phyloP scores from a whole-genome alignment of 1,140 invertebrate genomes.

The Procambarus clarkii region DNA sequence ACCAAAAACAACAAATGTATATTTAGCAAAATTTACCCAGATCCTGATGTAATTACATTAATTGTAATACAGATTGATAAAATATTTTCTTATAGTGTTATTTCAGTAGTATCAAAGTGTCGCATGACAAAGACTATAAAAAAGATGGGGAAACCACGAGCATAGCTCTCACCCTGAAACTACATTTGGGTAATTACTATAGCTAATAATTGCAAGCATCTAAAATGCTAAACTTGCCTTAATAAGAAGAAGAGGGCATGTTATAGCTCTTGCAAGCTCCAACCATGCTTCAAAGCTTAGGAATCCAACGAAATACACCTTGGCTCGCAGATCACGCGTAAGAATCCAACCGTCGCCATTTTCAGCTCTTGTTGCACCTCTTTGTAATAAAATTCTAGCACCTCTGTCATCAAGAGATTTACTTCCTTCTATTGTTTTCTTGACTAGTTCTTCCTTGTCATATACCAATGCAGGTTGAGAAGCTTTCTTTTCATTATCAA shows the following conservation, averaged over 20 bases:
- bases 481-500: slow-evolving; percentile 70
- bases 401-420: slow-evolving; percentile 68
- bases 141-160: too few species aligned
- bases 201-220: too few species aligned
- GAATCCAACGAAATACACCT: slow-evolving; percentile 68
- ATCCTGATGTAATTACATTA: too few species aligned
- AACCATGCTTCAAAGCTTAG: slow-evolving; percentile 55
- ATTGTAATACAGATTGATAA: too few species aligned
- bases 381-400: slow-evolving; percentile 60
- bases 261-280: slow-evolving; percentile 58
- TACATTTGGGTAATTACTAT: too few species aligned
- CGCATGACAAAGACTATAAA: too few species aligned
- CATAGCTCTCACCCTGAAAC: too few species aligned
- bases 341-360: slow-evolving; percentile 55
- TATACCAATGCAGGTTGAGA: slow-evolving; percentile 55
- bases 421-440: slow-evolving; percentile 66
- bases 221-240: slow-evolving; percentile 40
- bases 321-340: slow-evolving; percentile 63
- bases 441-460: slow-evolving; percentile 62
- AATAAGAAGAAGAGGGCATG: slow-evolving; percentile 64
- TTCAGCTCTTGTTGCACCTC: slow-evolving; percentile 52
- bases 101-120: too few species aligned
- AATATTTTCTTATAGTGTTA: too few species aligned
- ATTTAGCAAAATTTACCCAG: too few species aligned
- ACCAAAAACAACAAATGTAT: too few species aligned